Evolutionary conservation across 2,888 invertebrate genomes (phyloP), one percentile per base, ranked within the genome.

Genomic region (Lasioglossum leucozonium): DNA sequence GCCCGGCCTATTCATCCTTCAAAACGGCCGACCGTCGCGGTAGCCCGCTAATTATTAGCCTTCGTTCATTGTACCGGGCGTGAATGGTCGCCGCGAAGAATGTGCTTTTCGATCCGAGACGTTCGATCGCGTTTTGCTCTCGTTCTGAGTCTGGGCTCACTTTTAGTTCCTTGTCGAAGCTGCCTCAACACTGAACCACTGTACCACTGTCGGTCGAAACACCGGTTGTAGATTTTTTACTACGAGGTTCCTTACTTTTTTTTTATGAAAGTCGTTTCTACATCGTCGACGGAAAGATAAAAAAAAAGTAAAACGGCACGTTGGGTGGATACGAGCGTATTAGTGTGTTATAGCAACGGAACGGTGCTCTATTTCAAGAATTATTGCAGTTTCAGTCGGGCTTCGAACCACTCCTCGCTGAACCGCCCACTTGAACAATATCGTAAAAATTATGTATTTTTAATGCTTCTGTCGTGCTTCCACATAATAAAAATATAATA

Each of bases 1-100:
- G 76, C 37, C 72, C 74, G 77, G 89, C 82, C 89, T 84, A 90
- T 90, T 90, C 89, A 90, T 88, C 84, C 85, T 76, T 84, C 88
- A 85, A 90, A 90, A 87, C 84, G 88, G 79, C 79, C 73, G 85
- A 84, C 73, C 77, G 79, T 80, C 44, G 51, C 84, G 85, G 67
- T 79, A 75, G 81, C 71, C 75, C 75, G 87, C 89, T 90, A 90
- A 90, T 90, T 90, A 87, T 90, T 87, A 87, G 76, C 58, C 82
- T 71, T 78, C 87, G 81, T 82, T 87, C 76, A 84, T 88, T 90
- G 82, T 79, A 73, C 87, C 22, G 11, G 10, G n/a, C 44, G 73
- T 80, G 83, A 82, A 76, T 86, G 75, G 65, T 78, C 71, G 71
- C n/a, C 26, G 37, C 78, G 71, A 85, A 81, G 82, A 85, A 81